These are phyloP conservation scores for Nasonia vitripennis DNA, from an alignment of 1,140 invertebrate species.

Conservation along the genomic window DNA sequence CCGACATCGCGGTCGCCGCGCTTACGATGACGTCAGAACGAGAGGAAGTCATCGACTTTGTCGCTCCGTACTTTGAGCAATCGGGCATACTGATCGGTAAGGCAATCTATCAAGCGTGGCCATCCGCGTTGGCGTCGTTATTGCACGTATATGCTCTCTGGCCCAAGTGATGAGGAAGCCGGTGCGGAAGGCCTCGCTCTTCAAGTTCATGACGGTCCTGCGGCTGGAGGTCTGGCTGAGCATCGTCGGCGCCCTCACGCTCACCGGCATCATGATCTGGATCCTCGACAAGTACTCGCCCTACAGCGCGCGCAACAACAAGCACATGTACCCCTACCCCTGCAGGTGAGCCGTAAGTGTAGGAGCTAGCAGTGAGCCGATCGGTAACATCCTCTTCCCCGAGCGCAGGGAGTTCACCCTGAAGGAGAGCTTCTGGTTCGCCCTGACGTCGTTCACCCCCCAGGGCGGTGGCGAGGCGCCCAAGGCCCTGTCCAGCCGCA, in stretches of 20 bases:
- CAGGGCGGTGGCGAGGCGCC: conserved; percentile 93
- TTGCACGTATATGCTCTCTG: too few species aligned
- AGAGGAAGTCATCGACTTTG: conserved; percentile 95
- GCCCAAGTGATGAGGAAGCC: conserved; percentile 88
- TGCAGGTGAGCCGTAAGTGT: conserved; percentile 78
- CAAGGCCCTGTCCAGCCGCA: conserved; percentile 88
- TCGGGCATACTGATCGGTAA: conserved; percentile 90
- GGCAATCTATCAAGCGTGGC: conserved; percentile 48
- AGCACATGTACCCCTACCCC: conserved; percentile 86
- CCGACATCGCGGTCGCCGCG: conserved; percentile 89
- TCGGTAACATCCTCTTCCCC: not conserved
- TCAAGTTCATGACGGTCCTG: conserved; percentile 95
- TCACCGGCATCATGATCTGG: conserved; percentile 92
- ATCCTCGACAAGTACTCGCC: conserved; percentile 92
- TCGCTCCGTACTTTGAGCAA: conserved; percentile 93
- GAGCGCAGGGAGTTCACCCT: conserved; percentile 85
- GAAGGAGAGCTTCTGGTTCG: conserved; percentile 96
- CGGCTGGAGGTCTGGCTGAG: conserved; percentile 91
- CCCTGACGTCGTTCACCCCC: conserved; percentile 92
- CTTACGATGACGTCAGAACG: conserved; percentile 94
- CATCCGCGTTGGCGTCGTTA: too few species aligned
- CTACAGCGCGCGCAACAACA: conserved; percentile 90
- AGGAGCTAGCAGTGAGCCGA: not conserved
- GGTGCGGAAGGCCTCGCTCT: conserved; percentile 87
- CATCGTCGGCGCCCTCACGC: conserved; percentile 87